Base-by-base conservation (phyloP, 2,113 vertebrate species). In the Glaucomys volans region DNA sequence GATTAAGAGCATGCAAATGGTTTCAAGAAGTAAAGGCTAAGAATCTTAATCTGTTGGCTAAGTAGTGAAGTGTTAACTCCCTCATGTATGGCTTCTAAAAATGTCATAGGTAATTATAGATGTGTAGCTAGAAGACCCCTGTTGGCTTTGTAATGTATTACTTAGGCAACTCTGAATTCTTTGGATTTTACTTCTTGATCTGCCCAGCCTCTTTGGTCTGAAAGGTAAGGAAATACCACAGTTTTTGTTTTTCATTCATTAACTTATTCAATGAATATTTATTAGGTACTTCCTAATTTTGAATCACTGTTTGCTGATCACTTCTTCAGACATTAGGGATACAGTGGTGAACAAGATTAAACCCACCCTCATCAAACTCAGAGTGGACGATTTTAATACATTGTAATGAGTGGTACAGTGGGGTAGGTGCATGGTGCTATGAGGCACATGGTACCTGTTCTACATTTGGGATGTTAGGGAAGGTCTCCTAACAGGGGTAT, bases 11-110 rank as follows among this genome's bases (percentile, higher is more conserved):
- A 57, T 80, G 59, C 71, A 84, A 84, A 90, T 87, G 47, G 20
- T 69, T 96, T 93, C 64, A 88, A 86, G 77, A 97, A 87, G 22
- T 90, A 37, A 94, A 97, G 37, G 18, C 90, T 94, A 85, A 90
- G 57, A 95, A 92, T 85, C 40, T 96, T 96, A 89, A 89, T 89
- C 35, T 87, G 42, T 81, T 94, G 59, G 50, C 67, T 75, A 80
- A 81, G 89, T 81, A 72, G 37, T 87, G 44, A 96, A 95, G 89
- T 95, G 37, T 92, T 79, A 86, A 40, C 52, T 90, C 62, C 52
- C 35, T 96, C 92, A 79, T 69, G 62, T 94, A 52, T 92, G 6
- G 32, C 85, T 95, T 18, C 80, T 95, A 81, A 90, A 84, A 97
- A 95, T 93, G 94, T 57, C 50, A 92, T 40, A 94, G 30, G 54